Evolutionary conservation across 2,888 invertebrate species (phyloP).

Genomic region (Cryptocephalus primarius): DNA sequence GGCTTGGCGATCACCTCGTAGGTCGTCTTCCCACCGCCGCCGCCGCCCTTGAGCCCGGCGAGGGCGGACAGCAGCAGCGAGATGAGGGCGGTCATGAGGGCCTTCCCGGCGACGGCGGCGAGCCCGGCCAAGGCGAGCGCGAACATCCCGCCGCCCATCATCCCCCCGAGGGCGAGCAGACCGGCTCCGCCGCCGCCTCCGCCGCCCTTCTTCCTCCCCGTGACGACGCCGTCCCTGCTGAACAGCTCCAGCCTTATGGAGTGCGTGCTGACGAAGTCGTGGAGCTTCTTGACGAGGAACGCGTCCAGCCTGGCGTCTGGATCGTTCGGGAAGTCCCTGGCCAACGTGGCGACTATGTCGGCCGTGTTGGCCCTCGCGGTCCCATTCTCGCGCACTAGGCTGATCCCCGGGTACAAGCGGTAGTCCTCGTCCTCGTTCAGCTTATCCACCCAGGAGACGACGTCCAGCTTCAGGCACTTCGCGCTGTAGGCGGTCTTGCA

Average conservation of each 20-base stretch:
- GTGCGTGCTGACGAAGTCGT: conserved; percentile 57
- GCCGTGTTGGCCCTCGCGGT: conserved; percentile 40
- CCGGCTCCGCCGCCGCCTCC: conserved; percentile 30
- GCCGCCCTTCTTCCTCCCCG: conserved; percentile 26
- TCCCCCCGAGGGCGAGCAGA: conserved; percentile 38
- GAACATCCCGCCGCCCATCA: conserved; percentile 58
- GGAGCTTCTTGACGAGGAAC: conserved; percentile 55
- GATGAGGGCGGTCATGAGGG: conserved; percentile 66
- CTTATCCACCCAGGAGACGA: conserved; percentile 61
- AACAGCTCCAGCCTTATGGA: conserved; percentile 54
- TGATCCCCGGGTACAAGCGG: conserved; percentile 57
- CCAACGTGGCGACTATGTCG: conserved; percentile 59
- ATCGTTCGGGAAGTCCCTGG: conserved; percentile 59
- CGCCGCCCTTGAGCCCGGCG: conserved; percentile 50
- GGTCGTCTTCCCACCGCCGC: conserved; percentile 55
- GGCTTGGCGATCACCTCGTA: conserved; percentile 74
- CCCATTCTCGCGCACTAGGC: conserved; percentile 51
- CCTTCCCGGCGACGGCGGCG: conserved; percentile 67
- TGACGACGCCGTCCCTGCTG: conserved; percentile 20
- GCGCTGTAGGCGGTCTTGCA: conserved; percentile 50
- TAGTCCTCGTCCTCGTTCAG: conserved; percentile 55
- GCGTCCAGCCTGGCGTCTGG: conserved; percentile 63
- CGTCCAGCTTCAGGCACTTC: conserved; percentile 64
- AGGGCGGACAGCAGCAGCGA: conserved; percentile 64
- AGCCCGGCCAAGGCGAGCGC: conserved; percentile 60